Evolutionary conservation across 2,797 vertebrate genomes (phyloP).

Genomic region (Trachops cirrhosus): DNA sequence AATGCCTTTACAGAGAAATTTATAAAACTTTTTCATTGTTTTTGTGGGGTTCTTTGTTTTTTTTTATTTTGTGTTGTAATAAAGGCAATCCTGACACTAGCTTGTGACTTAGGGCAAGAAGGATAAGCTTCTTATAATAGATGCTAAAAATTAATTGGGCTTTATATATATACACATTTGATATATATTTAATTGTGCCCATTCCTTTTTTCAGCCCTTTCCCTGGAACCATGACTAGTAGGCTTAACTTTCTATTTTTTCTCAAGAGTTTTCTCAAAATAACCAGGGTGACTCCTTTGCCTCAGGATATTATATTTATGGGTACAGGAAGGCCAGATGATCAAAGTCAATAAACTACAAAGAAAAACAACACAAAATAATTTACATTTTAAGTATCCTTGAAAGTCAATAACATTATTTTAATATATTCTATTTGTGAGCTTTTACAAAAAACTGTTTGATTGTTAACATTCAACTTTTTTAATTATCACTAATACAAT

Average conservation of each 20-base stretch:
- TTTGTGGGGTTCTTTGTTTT: background rate
- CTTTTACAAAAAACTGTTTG: background rate
- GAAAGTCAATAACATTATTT: conserved; percentile 1
- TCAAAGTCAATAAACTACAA: background rate
- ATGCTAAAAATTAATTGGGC: background rate
- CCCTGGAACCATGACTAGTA: background rate
- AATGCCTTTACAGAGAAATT: background rate
- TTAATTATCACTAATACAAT: background rate
- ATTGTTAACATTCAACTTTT: background rate
- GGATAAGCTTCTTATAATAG: background rate
- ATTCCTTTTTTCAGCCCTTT: rapidly evolving
- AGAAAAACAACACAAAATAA: background rate
- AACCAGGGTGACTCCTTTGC: background rate
- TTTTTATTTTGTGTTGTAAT: background rate
- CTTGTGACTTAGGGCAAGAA: background rate
- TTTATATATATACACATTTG: background rate
- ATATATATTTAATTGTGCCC: background rate
- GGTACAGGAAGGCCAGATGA: background rate
- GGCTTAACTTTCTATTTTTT: background rate
- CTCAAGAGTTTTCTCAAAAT: background rate
- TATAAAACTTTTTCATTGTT: background rate
- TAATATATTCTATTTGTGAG: background rate
- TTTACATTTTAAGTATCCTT: background rate
- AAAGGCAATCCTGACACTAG: background rate
- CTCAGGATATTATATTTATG: background rate